A percentile compares a stretch with the other conserved stretches of the same genome.
These are phyloP conservation scores for Discoglossus pictus DNA, from an alignment of 2,797 vertebrate species.

Conservation along the genomic window DNA sequence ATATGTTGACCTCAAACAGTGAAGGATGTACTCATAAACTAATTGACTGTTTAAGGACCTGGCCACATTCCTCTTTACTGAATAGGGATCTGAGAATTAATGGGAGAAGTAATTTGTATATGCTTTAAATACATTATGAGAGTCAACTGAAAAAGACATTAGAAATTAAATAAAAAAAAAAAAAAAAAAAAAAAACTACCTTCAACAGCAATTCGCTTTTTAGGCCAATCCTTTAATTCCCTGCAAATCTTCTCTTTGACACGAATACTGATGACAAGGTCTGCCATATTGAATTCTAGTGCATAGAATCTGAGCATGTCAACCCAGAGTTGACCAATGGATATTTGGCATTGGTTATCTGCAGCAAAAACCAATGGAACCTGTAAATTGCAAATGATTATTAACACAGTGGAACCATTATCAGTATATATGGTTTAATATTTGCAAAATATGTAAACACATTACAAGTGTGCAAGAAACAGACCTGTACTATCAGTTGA, in stretches of 20 bases:
- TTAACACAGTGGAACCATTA: too few relatives aligned
- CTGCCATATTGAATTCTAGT: conserved; percentile 86
- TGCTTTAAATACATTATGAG: too few relatives aligned
- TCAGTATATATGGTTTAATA: too few relatives aligned
- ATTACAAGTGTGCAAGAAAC: too few relatives aligned
- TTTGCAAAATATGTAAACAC: too few relatives aligned
- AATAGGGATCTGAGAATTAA: conserved; percentile 82
- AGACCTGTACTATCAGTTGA: too few relatives aligned
- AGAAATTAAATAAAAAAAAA: conserved; percentile 51
- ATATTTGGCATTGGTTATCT: conserved; percentile 62
- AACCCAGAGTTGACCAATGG: conserved; percentile 86
- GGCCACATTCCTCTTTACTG: conserved; percentile 90
- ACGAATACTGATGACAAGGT: conserved; percentile 86
- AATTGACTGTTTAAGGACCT: conserved; percentile 89
- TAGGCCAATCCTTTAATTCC: conserved; percentile 94
- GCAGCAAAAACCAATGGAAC: conserved; percentile 76
- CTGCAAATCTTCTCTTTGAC: conserved; percentile 78
- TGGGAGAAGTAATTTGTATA: conserved; percentile 37
- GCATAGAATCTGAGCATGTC: conserved; percentile 93
- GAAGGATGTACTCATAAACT: conserved; percentile 87
- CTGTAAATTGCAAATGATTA: conserved; percentile 72
- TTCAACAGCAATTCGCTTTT: conserved; percentile 92
- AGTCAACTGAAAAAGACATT: conserved; percentile 33
- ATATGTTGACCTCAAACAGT: conserved; percentile 91
- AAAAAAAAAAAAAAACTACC: conserved; percentile 67